These are phyloP conservation scores for Meandrina meandrites DNA, from an alignment of 92 coral and sea anemone species.

Conservation along the genomic window DNA sequence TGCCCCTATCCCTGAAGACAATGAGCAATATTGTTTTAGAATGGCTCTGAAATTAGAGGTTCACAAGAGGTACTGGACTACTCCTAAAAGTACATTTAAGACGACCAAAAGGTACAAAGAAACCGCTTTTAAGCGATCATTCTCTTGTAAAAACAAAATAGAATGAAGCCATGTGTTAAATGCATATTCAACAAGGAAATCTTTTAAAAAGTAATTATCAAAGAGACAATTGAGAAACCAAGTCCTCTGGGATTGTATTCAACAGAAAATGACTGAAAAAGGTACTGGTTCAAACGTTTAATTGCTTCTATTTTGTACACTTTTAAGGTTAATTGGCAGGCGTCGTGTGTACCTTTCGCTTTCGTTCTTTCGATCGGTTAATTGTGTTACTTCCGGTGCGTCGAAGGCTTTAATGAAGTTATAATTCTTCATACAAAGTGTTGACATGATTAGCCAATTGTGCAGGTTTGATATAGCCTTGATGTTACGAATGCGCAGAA, in stretches of 20 bases:
- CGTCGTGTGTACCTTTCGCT: conserved; percentile 4
- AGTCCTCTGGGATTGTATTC: background rate
- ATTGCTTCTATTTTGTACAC: background rate
- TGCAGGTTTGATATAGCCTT: background rate
- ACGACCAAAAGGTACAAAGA: background rate
- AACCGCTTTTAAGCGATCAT: background rate
- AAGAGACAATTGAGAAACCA: background rate
- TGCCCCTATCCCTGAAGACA: too few relatives aligned
- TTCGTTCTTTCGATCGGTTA: background rate
- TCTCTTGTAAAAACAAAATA: background rate
- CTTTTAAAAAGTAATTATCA: conserved; percentile 14
- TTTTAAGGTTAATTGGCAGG: conserved; percentile 15
- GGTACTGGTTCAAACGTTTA: background rate
- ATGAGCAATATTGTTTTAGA: too few relatives aligned
- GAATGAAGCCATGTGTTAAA: background rate
- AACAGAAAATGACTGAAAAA: background rate
- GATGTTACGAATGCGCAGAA: background rate
- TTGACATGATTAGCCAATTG: conserved; percentile 29
- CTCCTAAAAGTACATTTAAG: background rate
- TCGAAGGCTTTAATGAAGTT: conserved; percentile 19
- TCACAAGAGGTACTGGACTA: too few relatives aligned
- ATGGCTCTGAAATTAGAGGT: too few relatives aligned
- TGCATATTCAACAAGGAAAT: background rate
- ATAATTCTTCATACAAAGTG: conserved; percentile 27
- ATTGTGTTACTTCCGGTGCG: conserved; percentile 25